A percentile compares a stretch with the other conserved stretches of the same genome.
These are phyloP conservation scores for Laspeyria flexula DNA, from an alignment of 2,888 invertebrate genomes.

Conservation along the genomic window DNA sequence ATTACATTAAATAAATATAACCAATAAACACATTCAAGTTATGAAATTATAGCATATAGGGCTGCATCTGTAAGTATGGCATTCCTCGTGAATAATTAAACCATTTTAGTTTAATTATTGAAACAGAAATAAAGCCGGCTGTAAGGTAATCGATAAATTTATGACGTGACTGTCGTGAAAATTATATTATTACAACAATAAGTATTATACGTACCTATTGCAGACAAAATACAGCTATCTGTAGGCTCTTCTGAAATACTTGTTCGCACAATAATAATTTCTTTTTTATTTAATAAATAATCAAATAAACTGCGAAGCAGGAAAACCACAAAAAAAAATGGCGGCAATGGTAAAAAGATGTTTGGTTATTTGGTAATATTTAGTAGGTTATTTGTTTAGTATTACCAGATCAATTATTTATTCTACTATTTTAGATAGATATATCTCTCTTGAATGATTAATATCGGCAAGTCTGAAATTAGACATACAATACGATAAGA, in stretches of 20 bases:
- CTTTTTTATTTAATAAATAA: slow-evolving; percentile 14
- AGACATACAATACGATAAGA: too few species aligned
- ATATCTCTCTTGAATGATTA: too few species aligned
- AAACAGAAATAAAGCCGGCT: slow-evolving; percentile 35
- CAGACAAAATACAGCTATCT: slow-evolving; percentile 14
- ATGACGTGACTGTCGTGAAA: slow-evolving; percentile 48
- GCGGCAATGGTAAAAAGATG: slow-evolving; percentile 64
- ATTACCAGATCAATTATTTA: slow-evolving; percentile 21
- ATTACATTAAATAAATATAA: not conserved
- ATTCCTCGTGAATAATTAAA: not conserved
- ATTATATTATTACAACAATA: slow-evolving; percentile 1
- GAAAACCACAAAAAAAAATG: slow-evolving; percentile 73
- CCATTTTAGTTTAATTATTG: slow-evolving; percentile 6
- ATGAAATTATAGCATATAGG: not conserved
- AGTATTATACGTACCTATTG: slow-evolving; percentile 35
- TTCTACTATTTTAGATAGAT: slow-evolving; percentile 1
- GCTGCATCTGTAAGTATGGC: not conserved
- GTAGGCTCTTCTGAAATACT: slow-evolving; percentile 16
- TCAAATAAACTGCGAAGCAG: slow-evolving; percentile 40
- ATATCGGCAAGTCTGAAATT: too few species aligned
- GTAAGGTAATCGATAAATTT: slow-evolving; percentile 58
- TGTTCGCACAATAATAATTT: slow-evolving; percentile 10
- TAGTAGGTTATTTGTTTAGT: slow-evolving; percentile 30
- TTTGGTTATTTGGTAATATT: slow-evolving; percentile 34
- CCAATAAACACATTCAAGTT: not conserved